Evolutionary conservation across 2,797 vertebrate genomes (phyloP), one percentile per base, ranked within the genome.

Genomic region (Labeo calbasu): DNA sequence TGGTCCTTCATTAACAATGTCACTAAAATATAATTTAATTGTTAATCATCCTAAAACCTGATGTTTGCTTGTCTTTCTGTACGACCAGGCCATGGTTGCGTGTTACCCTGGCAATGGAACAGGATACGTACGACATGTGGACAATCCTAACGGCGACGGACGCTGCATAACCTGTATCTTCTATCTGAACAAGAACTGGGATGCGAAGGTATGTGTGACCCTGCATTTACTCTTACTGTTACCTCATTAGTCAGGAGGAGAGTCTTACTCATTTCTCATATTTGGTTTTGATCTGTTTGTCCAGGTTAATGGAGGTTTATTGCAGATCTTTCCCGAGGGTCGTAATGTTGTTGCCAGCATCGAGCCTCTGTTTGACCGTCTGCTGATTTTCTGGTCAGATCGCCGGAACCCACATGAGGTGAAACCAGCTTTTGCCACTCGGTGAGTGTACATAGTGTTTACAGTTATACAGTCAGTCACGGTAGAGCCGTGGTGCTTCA

Each of bases 141-240:
- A 98, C 93, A 98, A 98, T 91, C 97, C 97, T 2, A 96, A 97
- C 0, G 93, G 96, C 4, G 96, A 98, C 8, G 97, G 97, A 28
- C 96, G 97, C 91, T 97, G 96, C 90, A 95, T 98, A 93, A 98
- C 97, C 1, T 98, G 97, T 84, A 98, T 98, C 91, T 98, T 98
- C 94, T 98, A 98, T 93, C 97, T 97, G 72, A 98, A 98, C 93
- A 96, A 96, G 92, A 92, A 96, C 93, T 98, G 97, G 97, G 96
- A 98, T 59, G 94, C 94, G 51, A 93, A 97, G 95, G 97, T 98
- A 36, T 68, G 36, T 7, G 55, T 23, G 32, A 46, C 15, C 17
- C 66, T 43, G 46, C 9, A 19, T 55, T 55, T 55, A 55, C 21
- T 65, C 43, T 46, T 61, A 17, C 14, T 77, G 75, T 59, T 23